Evolutionary conservation across 1,140 invertebrate genomes (phyloP).

Genomic region (Melipona quadrifasciata): DNA sequence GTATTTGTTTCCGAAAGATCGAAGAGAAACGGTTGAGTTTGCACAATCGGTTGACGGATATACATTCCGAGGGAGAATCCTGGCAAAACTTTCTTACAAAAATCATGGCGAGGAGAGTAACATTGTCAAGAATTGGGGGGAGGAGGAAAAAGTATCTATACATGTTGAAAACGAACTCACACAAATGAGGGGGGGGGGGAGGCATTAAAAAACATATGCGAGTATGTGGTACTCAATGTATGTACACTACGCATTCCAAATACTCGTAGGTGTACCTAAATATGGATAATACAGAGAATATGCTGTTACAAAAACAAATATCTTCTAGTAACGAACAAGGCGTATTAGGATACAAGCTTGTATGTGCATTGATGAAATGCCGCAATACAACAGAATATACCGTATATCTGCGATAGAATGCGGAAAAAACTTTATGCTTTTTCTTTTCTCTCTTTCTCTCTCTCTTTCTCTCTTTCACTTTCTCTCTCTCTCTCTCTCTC

Average conservation of each 20-base stretch:
- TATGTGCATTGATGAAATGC: constrained; percentile 35
- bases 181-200: constrained; percentile 19
- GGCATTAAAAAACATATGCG: constrained; percentile 26
- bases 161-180: constrained; percentile 44
- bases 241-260: constrained; percentile 62
- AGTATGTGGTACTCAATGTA: constrained; percentile 51
- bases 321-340: constrained; percentile 47
- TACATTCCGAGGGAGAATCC: constrained; percentile 15
- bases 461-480: too few relatives aligned
- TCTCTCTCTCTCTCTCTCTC: too few relatives aligned
- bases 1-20: neutral
- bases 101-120: constrained; percentile 19
- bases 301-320: constrained; percentile 40
- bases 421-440: neutral
- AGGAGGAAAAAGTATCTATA: constrained; percentile 25
- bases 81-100: constrained; percentile 15
- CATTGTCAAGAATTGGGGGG: constrained; percentile 23
- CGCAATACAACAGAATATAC: constrained; percentile 24
- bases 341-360: constrained; percentile 39
- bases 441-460: too few relatives aligned
- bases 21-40: constrained; percentile 35
- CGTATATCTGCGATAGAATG: constrained; percentile 1
- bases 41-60: neutral
- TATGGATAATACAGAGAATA: constrained; percentile 27
- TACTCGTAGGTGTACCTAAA: constrained; percentile 55